These are phyloP conservation scores for Siderastrea radians DNA, from an alignment of 92 coral and sea anemone species.

Conservation along the genomic window DNA sequence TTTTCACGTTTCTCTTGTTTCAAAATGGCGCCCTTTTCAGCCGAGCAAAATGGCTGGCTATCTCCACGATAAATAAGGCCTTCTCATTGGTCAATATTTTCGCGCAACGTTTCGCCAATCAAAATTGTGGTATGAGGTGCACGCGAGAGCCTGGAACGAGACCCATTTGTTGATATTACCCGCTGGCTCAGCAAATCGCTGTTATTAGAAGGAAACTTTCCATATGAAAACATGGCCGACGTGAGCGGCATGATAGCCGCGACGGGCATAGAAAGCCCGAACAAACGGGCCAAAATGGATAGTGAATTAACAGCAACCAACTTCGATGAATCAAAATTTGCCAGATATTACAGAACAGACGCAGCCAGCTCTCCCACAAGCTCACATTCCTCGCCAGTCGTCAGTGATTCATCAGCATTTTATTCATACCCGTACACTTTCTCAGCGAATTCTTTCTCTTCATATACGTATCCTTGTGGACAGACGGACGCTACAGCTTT, in stretches of 20 bases:
- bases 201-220: conserved; percentile 85
- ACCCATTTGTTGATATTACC: conserved; percentile 92
- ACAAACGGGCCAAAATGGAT: conserved; percentile 99
- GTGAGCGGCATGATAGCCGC: conserved; percentile 93
- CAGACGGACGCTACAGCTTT: conserved; percentile 79
- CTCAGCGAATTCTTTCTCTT: conserved; percentile 84
- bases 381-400: conserved; percentile 90
- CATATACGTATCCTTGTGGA: conserved; percentile 83
- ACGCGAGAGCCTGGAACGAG: conserved; percentile 86
- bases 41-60: conserved; percentile 78
- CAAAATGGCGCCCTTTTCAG: conserved; percentile 75
- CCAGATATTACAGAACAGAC: conserved; percentile 99
- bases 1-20: conserved; percentile 15
- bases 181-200: conserved; percentile 90
- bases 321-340: conserved; percentile 99
- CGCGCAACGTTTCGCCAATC: conserved; percentile 74
- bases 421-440: conserved; percentile 92
- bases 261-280: conserved; percentile 95
- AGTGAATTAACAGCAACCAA: conserved; percentile 94
- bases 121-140: conserved; percentile 15
- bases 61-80: conserved; percentile 36
- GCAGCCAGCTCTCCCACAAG: conserved; percentile 86
- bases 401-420: conserved; percentile 77
- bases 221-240: conserved; percentile 93
- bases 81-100: conserved; percentile 69